phyloP scores from a whole-genome alignment of 1,140 invertebrate species.

The Scylla paramamosain region DNA sequence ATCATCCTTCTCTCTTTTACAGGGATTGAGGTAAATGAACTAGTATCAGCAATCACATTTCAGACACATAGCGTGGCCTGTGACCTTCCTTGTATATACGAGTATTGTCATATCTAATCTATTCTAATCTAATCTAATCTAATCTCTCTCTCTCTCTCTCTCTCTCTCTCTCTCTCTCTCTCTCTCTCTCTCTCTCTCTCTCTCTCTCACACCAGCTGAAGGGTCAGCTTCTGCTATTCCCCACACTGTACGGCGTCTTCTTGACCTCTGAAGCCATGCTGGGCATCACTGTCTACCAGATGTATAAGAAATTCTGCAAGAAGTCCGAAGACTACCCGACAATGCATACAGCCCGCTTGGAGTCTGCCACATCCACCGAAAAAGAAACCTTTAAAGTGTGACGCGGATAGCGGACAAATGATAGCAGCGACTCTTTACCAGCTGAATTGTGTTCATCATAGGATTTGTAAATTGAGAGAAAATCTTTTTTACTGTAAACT shows the following conservation, averaged over 20 bases:
- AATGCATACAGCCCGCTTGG: not conserved
- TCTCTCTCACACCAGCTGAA: not conserved
- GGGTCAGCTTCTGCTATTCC: not conserved
- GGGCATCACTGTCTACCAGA: not conserved
- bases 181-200: not conserved
- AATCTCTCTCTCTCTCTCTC: too few relatives aligned
- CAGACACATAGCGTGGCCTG: not conserved
- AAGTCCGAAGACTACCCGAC: not conserved
- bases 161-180: not conserved
- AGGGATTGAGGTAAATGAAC: not conserved
- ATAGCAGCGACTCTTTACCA: too few relatives aligned
- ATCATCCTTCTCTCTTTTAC: conserved; percentile 56
- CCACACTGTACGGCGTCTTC: conserved; percentile 48
- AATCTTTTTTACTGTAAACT: too few relatives aligned
- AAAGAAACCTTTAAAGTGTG: not conserved
- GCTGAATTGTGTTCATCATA: too few relatives aligned
- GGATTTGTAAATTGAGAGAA: too few relatives aligned
- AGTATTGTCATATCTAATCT: too few relatives aligned
- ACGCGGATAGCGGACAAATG: not conserved
- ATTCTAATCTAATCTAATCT: too few relatives aligned
- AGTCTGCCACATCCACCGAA: not conserved
- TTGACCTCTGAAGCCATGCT: not conserved
- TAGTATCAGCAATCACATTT: not conserved
- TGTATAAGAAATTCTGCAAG: not conserved
- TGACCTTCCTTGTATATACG: too few relatives aligned